Conservation (phyloP, 2,888 invertebrate species). For the Nomada fucata region DNA sequence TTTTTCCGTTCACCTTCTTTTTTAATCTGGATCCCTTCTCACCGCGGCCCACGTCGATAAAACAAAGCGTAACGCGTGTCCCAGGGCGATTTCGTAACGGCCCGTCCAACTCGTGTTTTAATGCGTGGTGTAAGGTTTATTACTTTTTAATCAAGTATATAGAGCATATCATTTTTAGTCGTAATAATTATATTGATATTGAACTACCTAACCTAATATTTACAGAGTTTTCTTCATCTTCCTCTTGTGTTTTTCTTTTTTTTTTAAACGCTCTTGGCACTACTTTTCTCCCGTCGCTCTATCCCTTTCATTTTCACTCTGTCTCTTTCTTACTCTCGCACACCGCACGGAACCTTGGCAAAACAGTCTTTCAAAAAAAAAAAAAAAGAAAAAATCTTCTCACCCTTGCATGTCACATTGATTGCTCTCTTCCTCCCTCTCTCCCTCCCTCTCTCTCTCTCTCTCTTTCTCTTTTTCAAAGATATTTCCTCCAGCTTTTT, state of each 20-base stretch:
- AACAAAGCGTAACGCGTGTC: conserved; percentile 48
- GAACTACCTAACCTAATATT: conserved; percentile 83
- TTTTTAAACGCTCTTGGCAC: conserved; percentile 78
- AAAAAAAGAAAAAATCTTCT: background rate
- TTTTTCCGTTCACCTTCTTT: background rate
- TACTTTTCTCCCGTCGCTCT: conserved; percentile 71
- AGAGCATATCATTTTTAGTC: conserved; percentile 80
- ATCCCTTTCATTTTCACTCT: conserved; percentile 38
- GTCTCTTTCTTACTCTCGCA: background rate
- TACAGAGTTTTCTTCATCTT: conserved; percentile 73
- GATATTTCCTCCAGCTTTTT: background rate
- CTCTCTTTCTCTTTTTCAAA: background rate
- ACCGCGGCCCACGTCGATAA: conserved; percentile 29
- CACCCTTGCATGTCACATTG: background rate
- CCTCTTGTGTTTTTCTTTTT: background rate
- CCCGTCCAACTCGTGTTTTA: conserved; percentile 72
- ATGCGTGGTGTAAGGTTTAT: conserved; percentile 74
- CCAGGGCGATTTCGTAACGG: conserved; percentile 61
- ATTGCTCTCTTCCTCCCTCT: background rate
- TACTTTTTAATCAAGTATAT: conserved; percentile 77
- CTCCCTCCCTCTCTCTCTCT: background rate
- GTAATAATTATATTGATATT: conserved; percentile 82
- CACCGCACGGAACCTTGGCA: conserved; percentile 1
- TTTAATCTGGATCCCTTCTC: background rate
- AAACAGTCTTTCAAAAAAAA: background rate